These are phyloP conservation scores for Phodopus roborovskii DNA, from an alignment of 2,113 vertebrate species.

Conservation along the genomic window DNA sequence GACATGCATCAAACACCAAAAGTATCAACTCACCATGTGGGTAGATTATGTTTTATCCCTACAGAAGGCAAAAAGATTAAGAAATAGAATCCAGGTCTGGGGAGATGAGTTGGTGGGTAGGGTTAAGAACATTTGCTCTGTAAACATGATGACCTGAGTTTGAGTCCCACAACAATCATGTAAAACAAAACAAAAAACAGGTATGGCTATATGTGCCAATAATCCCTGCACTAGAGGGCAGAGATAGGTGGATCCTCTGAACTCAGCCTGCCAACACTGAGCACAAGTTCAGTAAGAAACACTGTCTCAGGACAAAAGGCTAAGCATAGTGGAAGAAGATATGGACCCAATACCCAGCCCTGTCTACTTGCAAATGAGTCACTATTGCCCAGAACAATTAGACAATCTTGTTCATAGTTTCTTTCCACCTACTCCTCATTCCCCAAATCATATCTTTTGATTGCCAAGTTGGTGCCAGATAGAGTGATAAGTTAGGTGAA, in stretches of 20 bases:
- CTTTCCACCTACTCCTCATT: not conserved
- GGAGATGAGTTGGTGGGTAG: not conserved
- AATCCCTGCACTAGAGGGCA: too few relatives aligned
- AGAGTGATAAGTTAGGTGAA: not conserved
- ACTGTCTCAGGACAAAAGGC: not conserved
- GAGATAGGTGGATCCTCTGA: not conserved
- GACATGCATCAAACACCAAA: not conserved
- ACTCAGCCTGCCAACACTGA: not conserved
- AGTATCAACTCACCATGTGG: not conserved
- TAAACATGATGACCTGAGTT: not conserved
- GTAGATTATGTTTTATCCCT: not conserved
- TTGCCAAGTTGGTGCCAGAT: not conserved
- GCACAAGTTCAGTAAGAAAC: not conserved
- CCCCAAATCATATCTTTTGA: not conserved
- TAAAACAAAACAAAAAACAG: not conserved
- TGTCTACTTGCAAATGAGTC: not conserved
- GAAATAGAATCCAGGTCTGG: not conserved
- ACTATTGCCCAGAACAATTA: not conserved
- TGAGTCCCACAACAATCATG: not conserved
- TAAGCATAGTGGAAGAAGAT: not conserved
- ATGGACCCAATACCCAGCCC: not conserved
- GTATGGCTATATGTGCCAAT: not conserved
- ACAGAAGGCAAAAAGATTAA: not conserved
- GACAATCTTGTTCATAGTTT: not conserved
- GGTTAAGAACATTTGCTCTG: not conserved